Percentiles rank a stretch among this genome's conserved stretches.
Conservation (phyloP, 2,888 invertebrate genomes). For the Caenorhabditis auriculariae region DNA sequence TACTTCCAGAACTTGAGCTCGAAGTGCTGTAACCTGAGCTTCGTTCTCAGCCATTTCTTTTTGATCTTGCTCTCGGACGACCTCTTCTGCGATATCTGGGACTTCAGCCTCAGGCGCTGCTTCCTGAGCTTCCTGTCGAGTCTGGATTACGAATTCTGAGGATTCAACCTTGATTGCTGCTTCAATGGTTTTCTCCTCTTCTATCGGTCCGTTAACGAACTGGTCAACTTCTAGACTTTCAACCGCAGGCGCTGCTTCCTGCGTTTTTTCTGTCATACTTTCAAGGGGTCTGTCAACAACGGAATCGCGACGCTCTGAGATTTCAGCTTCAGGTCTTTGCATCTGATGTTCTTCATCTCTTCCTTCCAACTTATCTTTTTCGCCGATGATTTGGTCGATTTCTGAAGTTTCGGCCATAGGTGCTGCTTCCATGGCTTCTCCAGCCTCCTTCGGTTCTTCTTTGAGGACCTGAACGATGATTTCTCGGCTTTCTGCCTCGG, state of each 20-base stretch:
- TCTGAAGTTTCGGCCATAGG: no score
- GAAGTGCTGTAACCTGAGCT: not conserved
- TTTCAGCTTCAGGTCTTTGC: no score
- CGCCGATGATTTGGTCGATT: no score
- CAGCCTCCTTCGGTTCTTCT: not conserved
- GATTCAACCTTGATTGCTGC: slow-evolving; percentile 8
- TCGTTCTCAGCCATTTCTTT: not conserved
- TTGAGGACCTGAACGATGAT: not conserved
- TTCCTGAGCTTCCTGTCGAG: slow-evolving; percentile 3
- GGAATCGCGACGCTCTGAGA: no score
- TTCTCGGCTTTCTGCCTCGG: not conserved
- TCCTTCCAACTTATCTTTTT: no score
- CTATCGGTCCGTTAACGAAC: no score
- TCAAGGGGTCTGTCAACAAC: not conserved
- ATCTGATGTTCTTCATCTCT: no score
- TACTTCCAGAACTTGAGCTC: not conserved
- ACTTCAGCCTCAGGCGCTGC: slow-evolving; percentile 10
- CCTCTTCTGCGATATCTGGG: no score
- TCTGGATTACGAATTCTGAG: not conserved
- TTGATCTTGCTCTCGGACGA: no score
- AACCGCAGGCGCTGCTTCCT: slow-evolving; percentile 6
- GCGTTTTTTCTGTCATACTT: not conserved
- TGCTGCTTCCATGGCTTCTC: slow-evolving; percentile 1
- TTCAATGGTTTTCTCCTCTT: slow-evolving; percentile 12
- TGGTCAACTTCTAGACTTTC: slow-evolving; percentile 12